These are phyloP conservation scores for Microplitis deprimator DNA, from an alignment of 2,888 invertebrate species.

Conservation along the genomic window DNA sequence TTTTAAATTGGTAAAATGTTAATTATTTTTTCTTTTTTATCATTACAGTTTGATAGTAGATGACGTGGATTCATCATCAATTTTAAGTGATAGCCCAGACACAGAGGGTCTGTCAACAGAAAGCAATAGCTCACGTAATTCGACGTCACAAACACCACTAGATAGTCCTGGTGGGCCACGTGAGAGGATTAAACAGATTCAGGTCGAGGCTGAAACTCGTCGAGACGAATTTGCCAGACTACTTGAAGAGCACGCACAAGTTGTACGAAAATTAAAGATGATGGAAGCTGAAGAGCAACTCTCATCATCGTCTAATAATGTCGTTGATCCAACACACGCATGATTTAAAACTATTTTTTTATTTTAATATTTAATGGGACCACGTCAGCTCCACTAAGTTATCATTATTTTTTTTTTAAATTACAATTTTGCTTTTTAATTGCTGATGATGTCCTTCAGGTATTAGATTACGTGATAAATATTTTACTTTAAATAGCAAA, in stretches of 20 bases:
- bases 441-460: background rate
- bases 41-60: constrained; percentile 61
- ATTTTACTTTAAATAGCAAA: background rate
- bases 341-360: constrained; percentile 52
- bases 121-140: constrained; percentile 58
- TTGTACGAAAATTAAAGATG: constrained; percentile 69
- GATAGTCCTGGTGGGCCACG: constrained; percentile 62
- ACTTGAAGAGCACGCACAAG: constrained; percentile 71
- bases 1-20: background rate
- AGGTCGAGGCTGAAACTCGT: constrained; percentile 70
- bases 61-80: constrained; percentile 63
- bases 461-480: background rate
- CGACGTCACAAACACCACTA: constrained; percentile 59
- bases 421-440: background rate
- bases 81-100: constrained; percentile 56
- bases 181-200: constrained; percentile 64
- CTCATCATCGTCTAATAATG: constrained; percentile 52
- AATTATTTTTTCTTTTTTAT: background rate
- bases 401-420: background rate
- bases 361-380: constrained; percentile 36
- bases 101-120: constrained; percentile 58
- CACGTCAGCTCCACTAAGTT: background rate
- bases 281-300: constrained; percentile 67
- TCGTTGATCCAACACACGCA: constrained; percentile 61
- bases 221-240: constrained; percentile 70